Percentiles rank a stretch among this genome's conserved stretches.
phyloP scores from a whole-genome alignment of 2,888 invertebrate genomes.

The Luperina nickerlii region DNA sequence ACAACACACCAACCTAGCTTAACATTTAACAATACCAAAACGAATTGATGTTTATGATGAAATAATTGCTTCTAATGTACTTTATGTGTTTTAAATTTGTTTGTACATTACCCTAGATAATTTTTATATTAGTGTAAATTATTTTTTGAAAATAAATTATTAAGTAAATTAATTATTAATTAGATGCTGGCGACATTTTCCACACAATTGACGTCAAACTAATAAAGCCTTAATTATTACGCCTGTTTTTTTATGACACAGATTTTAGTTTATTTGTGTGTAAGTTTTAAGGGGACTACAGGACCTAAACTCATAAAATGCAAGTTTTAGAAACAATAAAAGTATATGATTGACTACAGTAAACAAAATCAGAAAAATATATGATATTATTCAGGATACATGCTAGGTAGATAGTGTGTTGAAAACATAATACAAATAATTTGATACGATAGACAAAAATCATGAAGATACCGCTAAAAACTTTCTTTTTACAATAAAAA shows the following conservation, averaged over 20 bases:
- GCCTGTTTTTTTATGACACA: slow-evolving; percentile 8
- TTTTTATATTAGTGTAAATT: slow-evolving; percentile 25
- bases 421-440: no score
- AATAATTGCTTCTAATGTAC: slow-evolving; percentile 8
- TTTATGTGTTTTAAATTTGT: slow-evolving; percentile 45
- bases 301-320: no score
- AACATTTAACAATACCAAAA: slow-evolving; percentile 8
- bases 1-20: neutral
- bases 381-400: no score
- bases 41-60: slow-evolving; percentile 38
- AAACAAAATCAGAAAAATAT: no score
- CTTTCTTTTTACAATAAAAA: no score
- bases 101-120: slow-evolving; percentile 39
- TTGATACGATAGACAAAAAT: no score
- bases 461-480: no score
- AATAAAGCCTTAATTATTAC: slow-evolving; percentile 33
- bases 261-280: slow-evolving; percentile 8
- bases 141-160: no score
- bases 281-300: neutral
- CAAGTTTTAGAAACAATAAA: no score
- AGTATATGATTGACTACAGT: no score
- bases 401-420: no score
- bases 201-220: slow-evolving; percentile 59
- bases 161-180: neutral
- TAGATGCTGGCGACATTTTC: slow-evolving; percentile 53